A percentile compares a stretch with the other conserved stretches of the same genome.
Conservation (phyloP, 2,888 invertebrate species). For the Cheilosia scutellata region DNA sequence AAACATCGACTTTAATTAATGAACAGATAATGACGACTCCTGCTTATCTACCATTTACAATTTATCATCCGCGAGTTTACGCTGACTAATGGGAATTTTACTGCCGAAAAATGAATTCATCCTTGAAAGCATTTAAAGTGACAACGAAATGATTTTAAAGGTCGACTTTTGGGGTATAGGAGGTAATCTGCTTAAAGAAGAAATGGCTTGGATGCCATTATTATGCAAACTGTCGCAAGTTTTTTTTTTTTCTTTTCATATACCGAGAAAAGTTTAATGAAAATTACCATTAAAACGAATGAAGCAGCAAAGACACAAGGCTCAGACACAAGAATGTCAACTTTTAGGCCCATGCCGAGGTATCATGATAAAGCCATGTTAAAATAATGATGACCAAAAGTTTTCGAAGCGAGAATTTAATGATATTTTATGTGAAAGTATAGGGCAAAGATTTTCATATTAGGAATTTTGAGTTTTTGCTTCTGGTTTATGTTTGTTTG, state of each 20-base stretch:
- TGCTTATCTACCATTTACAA: constrained; percentile 11
- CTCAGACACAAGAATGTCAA: constrained; percentile 13
- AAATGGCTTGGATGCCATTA: constrained; percentile 50
- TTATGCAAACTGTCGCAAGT: constrained; percentile 51
- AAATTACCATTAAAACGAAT: constrained; percentile 52
- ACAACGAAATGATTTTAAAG: constrained; percentile 52
- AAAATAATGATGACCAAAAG: constrained; percentile 57
- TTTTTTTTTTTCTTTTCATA: neutral
- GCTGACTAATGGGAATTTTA: constrained; percentile 44
- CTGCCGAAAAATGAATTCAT: constrained; percentile 39
- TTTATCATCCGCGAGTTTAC: constrained; percentile 42
- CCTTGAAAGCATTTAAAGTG: constrained; percentile 30
- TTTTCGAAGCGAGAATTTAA: constrained; percentile 27
- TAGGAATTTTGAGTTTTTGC: no score
- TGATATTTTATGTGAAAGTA: neutral
- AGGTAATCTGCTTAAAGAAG: constrained; percentile 30
- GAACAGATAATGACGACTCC: constrained; percentile 26
- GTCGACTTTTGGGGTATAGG: constrained; percentile 1
- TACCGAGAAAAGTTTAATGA: constrained; percentile 40
- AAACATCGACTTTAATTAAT: constrained; percentile 19
- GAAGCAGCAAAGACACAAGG: constrained; percentile 1
- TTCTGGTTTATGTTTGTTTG: no score
- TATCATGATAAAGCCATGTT: constrained; percentile 29
- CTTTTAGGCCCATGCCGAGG: constrained; percentile 30
- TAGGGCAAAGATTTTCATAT: no score